Percentiles rank a stretch among this genome's conserved stretches.
Evolutionary conservation across 30 jellyfish, hydroid and myxozoan species (phyloP).

Genomic region (Hydra vulgaris): DNA sequence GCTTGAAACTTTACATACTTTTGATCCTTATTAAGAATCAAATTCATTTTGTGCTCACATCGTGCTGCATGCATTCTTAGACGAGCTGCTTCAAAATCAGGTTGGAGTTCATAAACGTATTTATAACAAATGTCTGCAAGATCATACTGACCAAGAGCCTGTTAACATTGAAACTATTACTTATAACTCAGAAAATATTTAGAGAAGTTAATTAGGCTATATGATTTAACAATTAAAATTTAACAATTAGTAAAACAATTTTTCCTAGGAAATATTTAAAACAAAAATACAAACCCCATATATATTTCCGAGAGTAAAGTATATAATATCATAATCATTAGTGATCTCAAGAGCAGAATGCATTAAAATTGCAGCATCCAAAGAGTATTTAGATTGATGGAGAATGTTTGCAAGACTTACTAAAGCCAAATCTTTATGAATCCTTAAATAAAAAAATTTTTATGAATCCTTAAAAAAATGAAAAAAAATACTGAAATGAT

Average conservation of each 20-base stretch:
- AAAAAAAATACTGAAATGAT: too few species aligned
- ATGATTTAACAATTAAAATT: too few species aligned
- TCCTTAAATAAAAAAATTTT: constrained; percentile 15
- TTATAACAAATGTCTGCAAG: constrained; percentile 82
- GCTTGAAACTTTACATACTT: not conserved
- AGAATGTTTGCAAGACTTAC: constrained; percentile 77
- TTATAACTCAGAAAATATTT: too few species aligned
- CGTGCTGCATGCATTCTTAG: constrained; percentile 82
- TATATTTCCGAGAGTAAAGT: constrained; percentile 86
- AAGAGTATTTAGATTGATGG: constrained; percentile 72
- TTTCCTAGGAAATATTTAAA: too few species aligned
- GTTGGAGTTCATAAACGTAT: constrained; percentile 78
- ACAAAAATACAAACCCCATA: constrained; percentile 49
- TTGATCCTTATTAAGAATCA: constrained; percentile 31
- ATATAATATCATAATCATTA: constrained; percentile 57
- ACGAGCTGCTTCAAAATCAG: constrained; percentile 79
- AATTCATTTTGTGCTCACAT: constrained; percentile 56
- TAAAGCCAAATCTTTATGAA: constrained; percentile 75
- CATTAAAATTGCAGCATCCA: constrained; percentile 92
- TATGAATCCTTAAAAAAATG: not conserved
- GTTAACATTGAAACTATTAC: not conserved
- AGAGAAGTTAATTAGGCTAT: too few species aligned
- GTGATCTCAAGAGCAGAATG: constrained; percentile 92
- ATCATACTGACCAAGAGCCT: constrained; percentile 93
- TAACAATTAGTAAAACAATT: too few species aligned